Conservation (phyloP, 2,888 invertebrate species). For the Nomada ferruginata region DNA sequence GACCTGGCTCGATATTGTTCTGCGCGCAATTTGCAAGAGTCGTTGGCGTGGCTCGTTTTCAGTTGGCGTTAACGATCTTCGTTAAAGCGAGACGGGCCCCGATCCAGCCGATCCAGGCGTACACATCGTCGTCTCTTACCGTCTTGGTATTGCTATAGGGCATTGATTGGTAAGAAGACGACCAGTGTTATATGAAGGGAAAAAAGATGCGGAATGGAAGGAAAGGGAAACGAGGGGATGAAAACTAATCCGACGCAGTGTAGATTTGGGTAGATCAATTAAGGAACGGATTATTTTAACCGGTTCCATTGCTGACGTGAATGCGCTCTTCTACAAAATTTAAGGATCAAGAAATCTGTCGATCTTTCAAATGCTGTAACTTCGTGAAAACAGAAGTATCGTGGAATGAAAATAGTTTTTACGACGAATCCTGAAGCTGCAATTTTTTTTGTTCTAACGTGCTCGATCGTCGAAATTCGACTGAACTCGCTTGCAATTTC, state of each 20-base stretch:
- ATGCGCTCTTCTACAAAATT: too few species aligned
- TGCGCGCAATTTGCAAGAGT: slow-evolving; percentile 35
- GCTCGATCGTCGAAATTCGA: slow-evolving; percentile 38
- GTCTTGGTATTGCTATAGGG: slow-evolving; percentile 20
- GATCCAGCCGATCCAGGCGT: not conserved
- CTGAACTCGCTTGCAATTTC: slow-evolving; percentile 38
- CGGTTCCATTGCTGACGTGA: not conserved
- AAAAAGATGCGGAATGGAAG: not conserved
- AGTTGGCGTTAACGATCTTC: slow-evolving; percentile 52
- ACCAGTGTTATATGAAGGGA: not conserved
- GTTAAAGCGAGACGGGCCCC: slow-evolving; percentile 25
- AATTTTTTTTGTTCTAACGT: slow-evolving; percentile 6
- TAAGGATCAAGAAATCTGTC: too few species aligned
- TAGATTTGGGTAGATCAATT: slow-evolving; percentile 48
- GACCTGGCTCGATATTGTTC: slow-evolving; percentile 33
- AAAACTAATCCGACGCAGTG: slow-evolving; percentile 29
- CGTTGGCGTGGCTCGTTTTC: slow-evolving; percentile 26
- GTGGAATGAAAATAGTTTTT: not conserved
- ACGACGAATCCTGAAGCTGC: not conserved
- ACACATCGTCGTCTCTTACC: not conserved
- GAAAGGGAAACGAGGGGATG: not conserved
- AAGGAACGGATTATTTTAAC: not conserved
- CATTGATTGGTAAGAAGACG: slow-evolving; percentile 51
- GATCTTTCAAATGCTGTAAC: too few species aligned
- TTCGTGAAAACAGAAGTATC: not conserved